Evolutionary conservation across 2,113 vertebrate species (phyloP).

Genomic region (Neoarius graeffei): DNA sequence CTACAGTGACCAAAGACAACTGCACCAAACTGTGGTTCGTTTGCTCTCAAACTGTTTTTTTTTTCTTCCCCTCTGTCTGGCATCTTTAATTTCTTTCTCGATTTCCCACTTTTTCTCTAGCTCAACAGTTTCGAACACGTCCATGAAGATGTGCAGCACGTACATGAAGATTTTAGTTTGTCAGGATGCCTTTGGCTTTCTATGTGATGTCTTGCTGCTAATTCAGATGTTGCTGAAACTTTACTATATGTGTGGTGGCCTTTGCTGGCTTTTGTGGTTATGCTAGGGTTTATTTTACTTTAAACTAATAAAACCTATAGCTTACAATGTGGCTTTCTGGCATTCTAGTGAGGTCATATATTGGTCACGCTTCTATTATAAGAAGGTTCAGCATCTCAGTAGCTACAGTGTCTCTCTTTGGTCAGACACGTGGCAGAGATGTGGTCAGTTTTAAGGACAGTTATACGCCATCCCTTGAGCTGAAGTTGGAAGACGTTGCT

Average conservation of each 20-base stretch:
- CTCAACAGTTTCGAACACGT: neutral
- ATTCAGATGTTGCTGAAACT: neutral
- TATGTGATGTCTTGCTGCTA: neutral
- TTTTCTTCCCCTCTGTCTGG: conserved; percentile 12
- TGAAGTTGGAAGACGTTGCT: neutral
- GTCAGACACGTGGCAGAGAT: neutral
- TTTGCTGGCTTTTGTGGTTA: neutral
- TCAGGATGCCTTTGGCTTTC: neutral
- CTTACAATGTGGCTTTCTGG: neutral
- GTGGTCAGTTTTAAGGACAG: conserved; percentile 7
- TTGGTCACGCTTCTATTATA: conserved; percentile 13
- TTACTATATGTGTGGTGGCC: neutral
- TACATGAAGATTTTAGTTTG: no score
- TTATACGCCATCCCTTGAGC: neutral
- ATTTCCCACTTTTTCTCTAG: neutral
- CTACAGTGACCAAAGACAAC: conserved; percentile 59
- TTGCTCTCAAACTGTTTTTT: neutral
- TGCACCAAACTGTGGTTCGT: conserved; percentile 59
- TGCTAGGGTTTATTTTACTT: neutral
- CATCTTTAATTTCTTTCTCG: conserved; percentile 11
- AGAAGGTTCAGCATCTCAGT: neutral
- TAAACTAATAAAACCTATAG: neutral
- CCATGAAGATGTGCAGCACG: neutral
- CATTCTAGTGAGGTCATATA: neutral
- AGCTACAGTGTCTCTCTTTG: neutral